phyloP scores from a whole-genome alignment of 2,888 invertebrate genomes.

The Sinohyriopsis cumingii region DNA sequence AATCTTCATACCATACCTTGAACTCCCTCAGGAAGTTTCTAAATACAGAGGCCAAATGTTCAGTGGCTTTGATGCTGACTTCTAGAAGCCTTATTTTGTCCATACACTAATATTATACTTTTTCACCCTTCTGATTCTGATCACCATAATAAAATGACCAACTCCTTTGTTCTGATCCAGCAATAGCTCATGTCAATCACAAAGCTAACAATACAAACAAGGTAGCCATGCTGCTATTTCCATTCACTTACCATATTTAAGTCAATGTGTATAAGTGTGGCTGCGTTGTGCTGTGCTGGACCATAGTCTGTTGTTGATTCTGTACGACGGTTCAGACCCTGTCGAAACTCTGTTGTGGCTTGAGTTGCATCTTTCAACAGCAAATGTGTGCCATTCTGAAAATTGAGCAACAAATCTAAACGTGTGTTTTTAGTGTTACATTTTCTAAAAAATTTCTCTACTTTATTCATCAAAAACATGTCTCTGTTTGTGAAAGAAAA shows the following conservation, averaged over 20 bases:
- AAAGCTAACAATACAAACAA: too few relatives aligned
- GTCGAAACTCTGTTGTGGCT: conserved; percentile 55
- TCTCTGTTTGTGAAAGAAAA: neutral
- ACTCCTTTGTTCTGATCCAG: neutral
- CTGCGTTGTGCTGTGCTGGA: conserved; percentile 57
- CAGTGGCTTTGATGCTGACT: too few relatives aligned
- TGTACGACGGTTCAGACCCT: conserved; percentile 59
- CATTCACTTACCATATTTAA: conserved; percentile 56
- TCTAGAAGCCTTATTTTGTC: too few relatives aligned
- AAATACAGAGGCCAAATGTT: too few relatives aligned
- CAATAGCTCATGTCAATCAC: neutral
- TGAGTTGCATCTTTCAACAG: conserved; percentile 51
- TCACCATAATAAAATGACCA: neutral
- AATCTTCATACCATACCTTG: too few relatives aligned
- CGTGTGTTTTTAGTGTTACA: neutral
- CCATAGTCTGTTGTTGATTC: conserved; percentile 62
- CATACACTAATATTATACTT: too few relatives aligned
- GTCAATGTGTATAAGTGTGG: conserved; percentile 59
- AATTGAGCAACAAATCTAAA: neutral
- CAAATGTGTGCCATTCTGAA: conserved; percentile 45
- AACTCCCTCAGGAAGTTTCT: too few relatives aligned
- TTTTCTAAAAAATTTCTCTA: too few relatives aligned
- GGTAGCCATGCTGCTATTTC: neutral
- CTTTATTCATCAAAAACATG: neutral
- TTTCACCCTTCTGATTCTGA: neutral